phyloP scores from a whole-genome alignment of 2,113 vertebrate species.

The Malurus melanocephalus region DNA sequence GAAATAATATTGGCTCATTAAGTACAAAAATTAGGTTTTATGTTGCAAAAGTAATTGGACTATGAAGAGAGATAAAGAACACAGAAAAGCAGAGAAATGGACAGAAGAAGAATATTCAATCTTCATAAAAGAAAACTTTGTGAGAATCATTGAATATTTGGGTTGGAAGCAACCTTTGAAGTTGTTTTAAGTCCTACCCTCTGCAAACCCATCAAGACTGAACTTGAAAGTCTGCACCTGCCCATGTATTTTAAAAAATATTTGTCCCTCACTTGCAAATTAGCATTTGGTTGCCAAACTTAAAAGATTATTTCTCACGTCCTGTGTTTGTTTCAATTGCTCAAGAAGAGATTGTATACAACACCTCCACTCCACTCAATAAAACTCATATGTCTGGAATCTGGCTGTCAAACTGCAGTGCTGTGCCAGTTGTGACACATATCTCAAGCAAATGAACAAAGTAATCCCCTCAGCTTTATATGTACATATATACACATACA shows the following conservation, averaged over 20 bases:
- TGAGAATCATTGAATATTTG: neutral
- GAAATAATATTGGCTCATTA: neutral
- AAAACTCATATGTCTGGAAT: neutral
- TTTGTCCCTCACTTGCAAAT: neutral
- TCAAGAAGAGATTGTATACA: neutral
- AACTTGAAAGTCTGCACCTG: neutral
- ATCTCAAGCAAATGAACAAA: neutral
- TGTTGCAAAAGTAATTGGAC: neutral
- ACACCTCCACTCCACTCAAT: neutral
- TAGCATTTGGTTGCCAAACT: neutral
- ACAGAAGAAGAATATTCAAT: neutral
- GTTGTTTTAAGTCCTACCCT: neutral
- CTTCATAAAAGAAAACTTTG: neutral
- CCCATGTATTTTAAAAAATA: neutral
- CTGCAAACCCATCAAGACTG: neutral
- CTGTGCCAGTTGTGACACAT: neutral
- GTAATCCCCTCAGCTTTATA: neutral
- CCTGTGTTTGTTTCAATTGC: neutral
- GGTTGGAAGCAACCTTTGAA: neutral
- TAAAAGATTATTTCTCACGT: neutral
- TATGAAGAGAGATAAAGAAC: neutral
- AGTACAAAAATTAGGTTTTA: neutral
- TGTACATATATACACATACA: accelerated
- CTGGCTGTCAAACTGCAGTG: neutral
- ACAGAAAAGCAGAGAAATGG: neutral